These are phyloP conservation scores for Sciurus vulgaris DNA, from an alignment of 2,797 vertebrate genomes.

Conservation along the genomic window DNA sequence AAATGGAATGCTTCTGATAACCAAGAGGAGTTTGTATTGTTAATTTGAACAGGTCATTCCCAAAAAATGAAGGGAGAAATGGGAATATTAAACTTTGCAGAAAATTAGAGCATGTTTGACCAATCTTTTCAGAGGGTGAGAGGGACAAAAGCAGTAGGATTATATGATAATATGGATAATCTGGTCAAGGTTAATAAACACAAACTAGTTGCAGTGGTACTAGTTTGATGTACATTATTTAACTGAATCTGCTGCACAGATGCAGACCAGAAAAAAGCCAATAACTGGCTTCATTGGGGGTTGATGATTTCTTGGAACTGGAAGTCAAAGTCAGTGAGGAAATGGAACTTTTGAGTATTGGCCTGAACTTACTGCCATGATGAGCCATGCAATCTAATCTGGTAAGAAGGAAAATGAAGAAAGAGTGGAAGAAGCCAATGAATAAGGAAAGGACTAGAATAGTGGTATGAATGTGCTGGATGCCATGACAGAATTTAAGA, in stretches of 20 bases:
- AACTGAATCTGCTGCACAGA: not conserved
- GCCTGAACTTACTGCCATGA: not conserved
- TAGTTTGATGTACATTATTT: not conserved
- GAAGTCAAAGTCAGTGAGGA: not conserved
- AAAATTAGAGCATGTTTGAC: not conserved
- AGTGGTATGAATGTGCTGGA: not conserved
- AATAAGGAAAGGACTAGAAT: not conserved
- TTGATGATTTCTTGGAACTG: not conserved
- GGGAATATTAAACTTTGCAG: not conserved
- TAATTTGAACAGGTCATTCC: not conserved
- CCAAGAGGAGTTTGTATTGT: not conserved
- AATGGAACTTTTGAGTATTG: not conserved
- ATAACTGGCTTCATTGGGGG: not conserved
- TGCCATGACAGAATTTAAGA: not conserved
- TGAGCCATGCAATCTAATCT: not conserved
- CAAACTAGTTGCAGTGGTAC: not conserved
- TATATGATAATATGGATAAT: not conserved
- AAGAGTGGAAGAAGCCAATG: not conserved
- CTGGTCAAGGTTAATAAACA: not conserved
- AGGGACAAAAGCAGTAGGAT: not conserved
- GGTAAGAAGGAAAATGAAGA: not conserved
- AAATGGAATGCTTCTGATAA: slow-evolving; percentile 30
- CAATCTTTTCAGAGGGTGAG: not conserved
- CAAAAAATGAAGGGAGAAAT: not conserved
- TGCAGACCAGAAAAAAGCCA: not conserved